These are phyloP conservation scores for Alviniconcha marisindica DNA, from an alignment of 1,140 invertebrate species.

Conservation along the genomic window DNA sequence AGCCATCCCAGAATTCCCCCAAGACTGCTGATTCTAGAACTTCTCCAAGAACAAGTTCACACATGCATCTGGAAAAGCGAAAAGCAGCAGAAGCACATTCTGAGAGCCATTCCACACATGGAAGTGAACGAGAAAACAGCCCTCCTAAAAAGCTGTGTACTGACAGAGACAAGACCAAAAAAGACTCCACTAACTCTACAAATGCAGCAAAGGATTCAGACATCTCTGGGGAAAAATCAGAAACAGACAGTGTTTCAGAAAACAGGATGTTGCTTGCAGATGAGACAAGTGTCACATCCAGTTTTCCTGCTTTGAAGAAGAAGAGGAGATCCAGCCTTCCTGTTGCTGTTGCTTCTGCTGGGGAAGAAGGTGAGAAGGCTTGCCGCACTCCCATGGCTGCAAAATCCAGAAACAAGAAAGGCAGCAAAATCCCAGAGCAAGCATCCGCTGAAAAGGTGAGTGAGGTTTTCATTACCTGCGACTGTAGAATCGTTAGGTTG, in stretches of 20 bases:
- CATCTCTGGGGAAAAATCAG: not conserved
- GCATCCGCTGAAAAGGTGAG: not conserved
- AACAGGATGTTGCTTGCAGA: not conserved
- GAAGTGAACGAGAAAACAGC: not conserved
- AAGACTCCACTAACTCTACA: too few relatives aligned
- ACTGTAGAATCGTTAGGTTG: too few relatives aligned
- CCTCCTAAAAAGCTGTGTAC: not conserved
- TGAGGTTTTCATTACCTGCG: too few relatives aligned
- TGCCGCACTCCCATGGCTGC: not conserved
- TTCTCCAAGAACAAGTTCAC: not conserved
- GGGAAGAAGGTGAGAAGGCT: not conserved
- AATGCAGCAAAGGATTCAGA: not conserved
- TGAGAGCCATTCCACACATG: not conserved
- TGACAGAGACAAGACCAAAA: too few relatives aligned
- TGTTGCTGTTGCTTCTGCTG: not conserved
- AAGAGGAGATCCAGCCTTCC: slow-evolving; percentile 23
- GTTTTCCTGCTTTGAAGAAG: not conserved
- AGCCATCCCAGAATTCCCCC: not conserved
- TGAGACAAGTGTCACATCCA: not conserved
- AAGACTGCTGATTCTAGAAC: not conserved
- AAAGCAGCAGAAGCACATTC: not conserved
- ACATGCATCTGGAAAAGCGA: not conserved
- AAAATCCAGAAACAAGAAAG: not conserved
- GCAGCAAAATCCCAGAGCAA: not conserved
- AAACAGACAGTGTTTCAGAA: not conserved